Base-by-base conservation (phyloP, 1,140 invertebrate genomes). In the Palaemon carinicauda region DNA sequence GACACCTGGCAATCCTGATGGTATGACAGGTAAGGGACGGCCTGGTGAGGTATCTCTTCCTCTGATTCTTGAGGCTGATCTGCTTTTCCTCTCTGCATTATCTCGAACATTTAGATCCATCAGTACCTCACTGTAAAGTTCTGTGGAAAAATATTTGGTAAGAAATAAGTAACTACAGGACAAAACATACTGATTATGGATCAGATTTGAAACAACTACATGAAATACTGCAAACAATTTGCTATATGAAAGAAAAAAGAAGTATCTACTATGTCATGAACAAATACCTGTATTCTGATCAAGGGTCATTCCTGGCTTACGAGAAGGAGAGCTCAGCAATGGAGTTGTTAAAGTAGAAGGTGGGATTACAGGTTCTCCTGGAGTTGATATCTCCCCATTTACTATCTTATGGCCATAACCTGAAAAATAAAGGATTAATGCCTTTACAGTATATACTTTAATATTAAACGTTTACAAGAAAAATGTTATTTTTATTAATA, bases 1-100 rank as follows among this genome's bases (percentile, higher is more conserved):
- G 84, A 94, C 93, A 82, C 92, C 93, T 89, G 94, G 92, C 83
- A 93, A 90, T 87, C 94, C 92, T 52, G 91, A 91, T 31, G 88
- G 73, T 90, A 90, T 15, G 91, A 90, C 53, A 92, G 92, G 71
- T 90, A 89, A 88, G 91, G 91, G 89, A 91, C 51, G 74, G 82
- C 51, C 54, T 27, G 82, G 82, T 19, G 82, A 84, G 1, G 53
- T 12, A 65, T 77, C 82, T 24, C 73, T 60, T 29, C n/a, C 54
- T 56, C 31, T 73, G 4, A 73, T 41, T 19, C 51, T 33, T 1
- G 50, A n/a, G 9, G 65, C 21, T 5, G 69, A 31, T 7, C 12
- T 53, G 19, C 51, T 69, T 54, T 82, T 82, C 51, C 80, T 82
- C 15, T 82, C 80, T 73, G 33, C 17, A 50, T 31, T 74, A 14